Evolutionary conservation across 2,888 invertebrate genomes (phyloP), one percentile per base, ranked within the genome.

Genomic region (Melanostoma scalare): DNA sequence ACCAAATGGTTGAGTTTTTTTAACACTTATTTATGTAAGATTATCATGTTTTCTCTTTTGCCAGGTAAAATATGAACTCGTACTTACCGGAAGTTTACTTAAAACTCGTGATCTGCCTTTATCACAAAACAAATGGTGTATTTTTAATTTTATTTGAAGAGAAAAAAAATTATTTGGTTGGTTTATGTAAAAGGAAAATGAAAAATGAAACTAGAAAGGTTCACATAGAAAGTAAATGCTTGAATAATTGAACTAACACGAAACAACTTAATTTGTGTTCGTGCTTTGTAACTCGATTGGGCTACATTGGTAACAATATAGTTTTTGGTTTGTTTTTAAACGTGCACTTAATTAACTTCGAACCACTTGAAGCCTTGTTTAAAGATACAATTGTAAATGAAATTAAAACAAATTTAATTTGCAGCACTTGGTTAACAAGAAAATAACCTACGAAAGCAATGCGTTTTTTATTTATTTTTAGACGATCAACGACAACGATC

Each of bases 401-500:
- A 80, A 40, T 6, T 36, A 68, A 68, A 48, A n/a, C 3, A 69
- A 53, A 46, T n/a, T 65, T 72, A 68, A 46, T 35, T 60, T 50
- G 44, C 1, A 50, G 31, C 40, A n/a, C 35, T 40, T 50, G 44
- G 38, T 80, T 60, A 33, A 71, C 38, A 56, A 68, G 77, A 67
- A 76, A 76, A 52, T 77, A 38, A 60, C 60, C 33, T 6, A 44
- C 40, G 72, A 75, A 75, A 50, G 50, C 71, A 74, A 65, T 71
- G 71, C 79, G 84, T 79, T 71, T 55, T 61, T 71, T 20, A 20
- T 50, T 63, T 84, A 84, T 84, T 84, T 84, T 79, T 84, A 84
- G 84, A 84, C 79, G 84, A 84, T 84, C 84, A 79, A 84, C 84
- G 84, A 84, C 75, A 74, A 78, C 61, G 79, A 79, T 79, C 79